Evolutionary conservation across 1,140 invertebrate genomes (phyloP), one percentile per base, ranked within the genome.

Genomic region (Temnothorax curvispinosus): DNA sequence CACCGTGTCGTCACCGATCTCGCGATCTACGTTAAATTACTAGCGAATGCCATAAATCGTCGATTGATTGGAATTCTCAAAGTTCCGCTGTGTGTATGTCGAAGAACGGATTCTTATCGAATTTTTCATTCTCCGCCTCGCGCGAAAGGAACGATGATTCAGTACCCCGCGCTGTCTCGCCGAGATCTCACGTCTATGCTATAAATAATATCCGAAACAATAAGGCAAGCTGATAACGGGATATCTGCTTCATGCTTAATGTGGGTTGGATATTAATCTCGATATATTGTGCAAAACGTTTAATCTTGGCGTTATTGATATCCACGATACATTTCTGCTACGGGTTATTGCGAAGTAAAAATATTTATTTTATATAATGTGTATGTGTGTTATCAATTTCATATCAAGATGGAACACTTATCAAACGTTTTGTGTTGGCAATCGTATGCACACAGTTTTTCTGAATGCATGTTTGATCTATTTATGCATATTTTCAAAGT

Each of bases 151-250:
- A 21, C 2, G 52, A 84, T 60, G 80, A 75, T 38, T 38, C 27
- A 71, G 54, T 15, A 27, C 27, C 27, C 3, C 13, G n/a, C n/a
- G 27, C 5, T 56, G 21, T 72, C 15, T 71, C 13, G 15, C 54
- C 32, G n/a, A 47, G n/a, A 62, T 74, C 41, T 75, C 80, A 84
- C n/a, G 13, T 50, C n/a, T 35, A 5, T 9, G 32, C 69, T 60
- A 60, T 75, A 84, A 84, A 84, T 84, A 84, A 84, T 75, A 27
- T 2, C 4, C 47, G n/a, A 60, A 56, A 84, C 78, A 58, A 71
- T 15, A 58, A 47, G 32, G 8, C 13, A 32, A 4, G 50, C 54
- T 32, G 69, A 84, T 84, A 84, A 84, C 21, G 15, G 50, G 15
- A 71, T 81, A 81, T 84, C 47, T 84, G 27, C n/a, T 60, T 69